A percentile compares a stretch with the other conserved stretches of the same genome.
phyloP scores from a whole-genome alignment of 2,888 invertebrate genomes.

The Nasonia oneida region DNA sequence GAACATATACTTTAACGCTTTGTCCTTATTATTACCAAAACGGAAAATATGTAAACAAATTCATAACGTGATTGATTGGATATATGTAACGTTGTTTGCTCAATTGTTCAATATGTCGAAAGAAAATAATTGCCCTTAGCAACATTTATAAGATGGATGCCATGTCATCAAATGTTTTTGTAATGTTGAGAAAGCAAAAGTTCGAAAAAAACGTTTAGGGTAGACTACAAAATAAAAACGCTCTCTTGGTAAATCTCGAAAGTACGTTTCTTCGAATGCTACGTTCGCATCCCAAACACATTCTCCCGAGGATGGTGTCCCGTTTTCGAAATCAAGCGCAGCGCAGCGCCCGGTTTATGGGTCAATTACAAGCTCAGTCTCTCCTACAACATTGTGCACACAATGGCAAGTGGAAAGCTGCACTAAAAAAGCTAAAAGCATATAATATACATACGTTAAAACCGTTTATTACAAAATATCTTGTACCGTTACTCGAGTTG shows the following conservation, averaged over 20 bases:
- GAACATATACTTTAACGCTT: neutral
- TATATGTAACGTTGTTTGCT: too few relatives aligned
- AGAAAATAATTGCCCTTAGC: neutral
- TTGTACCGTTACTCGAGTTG: slow-evolving; percentile 29
- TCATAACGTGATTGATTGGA: neutral
- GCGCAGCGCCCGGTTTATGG: neutral
- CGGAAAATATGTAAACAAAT: neutral
- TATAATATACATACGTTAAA: slow-evolving; percentile 21
- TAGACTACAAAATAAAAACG: neutral
- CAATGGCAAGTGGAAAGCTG: slow-evolving; percentile 18
- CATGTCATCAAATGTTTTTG: neutral
- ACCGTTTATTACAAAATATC: slow-evolving; percentile 41
- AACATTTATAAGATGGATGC: neutral
- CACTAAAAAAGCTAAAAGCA: neutral
- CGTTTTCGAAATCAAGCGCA: neutral
- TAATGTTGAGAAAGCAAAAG: neutral
- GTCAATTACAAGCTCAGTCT: slow-evolving; percentile 30
- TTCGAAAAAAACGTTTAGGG: neutral
- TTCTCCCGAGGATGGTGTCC: neutral
- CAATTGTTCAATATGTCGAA: neutral
- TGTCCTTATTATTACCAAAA: neutral
- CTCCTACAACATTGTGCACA: slow-evolving; percentile 37
- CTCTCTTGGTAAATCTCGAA: neutral
- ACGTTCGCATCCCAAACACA: neutral
- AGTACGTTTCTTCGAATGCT: neutral